These are phyloP conservation scores for Pollenia labialis DNA, from an alignment of 2,888 invertebrate genomes.

Conservation along the genomic window DNA sequence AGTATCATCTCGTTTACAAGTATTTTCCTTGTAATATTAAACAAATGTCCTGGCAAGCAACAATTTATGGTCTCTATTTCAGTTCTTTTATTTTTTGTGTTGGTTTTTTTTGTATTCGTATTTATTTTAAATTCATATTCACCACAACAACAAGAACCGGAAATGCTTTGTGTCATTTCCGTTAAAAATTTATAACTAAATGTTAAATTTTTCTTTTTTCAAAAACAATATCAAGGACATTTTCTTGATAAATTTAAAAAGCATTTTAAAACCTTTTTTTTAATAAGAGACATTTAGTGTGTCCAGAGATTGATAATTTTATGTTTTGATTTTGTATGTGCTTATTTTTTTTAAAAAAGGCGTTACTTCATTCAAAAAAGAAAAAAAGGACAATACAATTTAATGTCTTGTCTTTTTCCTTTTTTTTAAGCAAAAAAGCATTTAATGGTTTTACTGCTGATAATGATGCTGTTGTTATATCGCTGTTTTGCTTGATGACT, in stretches of 20 bases:
- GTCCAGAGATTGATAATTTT: constrained; percentile 60
- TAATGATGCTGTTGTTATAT: constrained; percentile 31
- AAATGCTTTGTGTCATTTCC: constrained; percentile 73
- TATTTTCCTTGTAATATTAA: constrained; percentile 70
- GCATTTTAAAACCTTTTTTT: constrained; percentile 42
- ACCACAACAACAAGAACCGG: constrained; percentile 69
- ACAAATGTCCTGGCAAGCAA: constrained; percentile 65
- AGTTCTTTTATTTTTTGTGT: not conserved
- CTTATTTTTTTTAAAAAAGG: constrained; percentile 28
- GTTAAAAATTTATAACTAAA: constrained; percentile 70
- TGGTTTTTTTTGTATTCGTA: constrained; percentile 15
- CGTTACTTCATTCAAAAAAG: constrained; percentile 40
- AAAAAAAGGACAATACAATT: constrained; percentile 50
- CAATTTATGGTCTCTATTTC: constrained; percentile 37
- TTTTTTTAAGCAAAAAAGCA: constrained; percentile 2
- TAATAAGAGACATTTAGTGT: constrained; percentile 24
- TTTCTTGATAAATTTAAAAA: constrained; percentile 47
- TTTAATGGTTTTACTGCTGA: constrained; percentile 40
- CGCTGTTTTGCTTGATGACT: constrained; percentile 54
- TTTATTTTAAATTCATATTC: constrained; percentile 52
- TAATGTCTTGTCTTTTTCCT: not conserved
- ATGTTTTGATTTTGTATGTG: constrained; percentile 29
- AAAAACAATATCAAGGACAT: constrained; percentile 68
- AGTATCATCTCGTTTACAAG: constrained; percentile 66
- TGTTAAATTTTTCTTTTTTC: constrained; percentile 28